Percentiles rank a stretch among this genome's conserved stretches.
Evolutionary conservation across 2,113 vertebrate species (phyloP).

Genomic region (Nettapus auritus): DNA sequence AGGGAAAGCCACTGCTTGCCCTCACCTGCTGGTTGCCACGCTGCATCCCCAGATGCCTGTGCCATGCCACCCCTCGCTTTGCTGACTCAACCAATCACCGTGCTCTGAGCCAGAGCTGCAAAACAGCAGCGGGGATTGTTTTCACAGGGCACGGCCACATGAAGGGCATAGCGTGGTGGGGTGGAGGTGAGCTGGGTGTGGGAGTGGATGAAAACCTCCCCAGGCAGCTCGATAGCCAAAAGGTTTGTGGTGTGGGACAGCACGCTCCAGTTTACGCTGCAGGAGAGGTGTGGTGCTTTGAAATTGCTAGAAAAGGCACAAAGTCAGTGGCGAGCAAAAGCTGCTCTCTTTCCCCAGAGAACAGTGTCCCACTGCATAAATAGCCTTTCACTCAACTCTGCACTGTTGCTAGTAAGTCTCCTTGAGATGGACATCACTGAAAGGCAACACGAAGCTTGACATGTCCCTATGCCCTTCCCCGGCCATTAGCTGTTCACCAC

Average conservation of each 20-base stretch:
- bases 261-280: accelerated
- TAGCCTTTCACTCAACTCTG: not conserved
- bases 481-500: not conserved
- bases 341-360: not conserved
- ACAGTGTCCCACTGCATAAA: accelerated
- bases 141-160: not conserved
- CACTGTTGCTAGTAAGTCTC: not conserved
- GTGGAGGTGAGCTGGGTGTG: not conserved
- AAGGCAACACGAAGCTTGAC: not conserved
- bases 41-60: not conserved
- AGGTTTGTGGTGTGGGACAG: not conserved
- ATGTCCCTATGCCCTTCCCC: not conserved
- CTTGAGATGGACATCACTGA: not conserved
- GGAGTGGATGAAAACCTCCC: not conserved
- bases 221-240: not conserved
- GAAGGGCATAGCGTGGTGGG: not conserved
- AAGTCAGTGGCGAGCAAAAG: not conserved
- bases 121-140: not conserved
- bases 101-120: not conserved
- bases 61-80: not conserved
- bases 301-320: not conserved
- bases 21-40: not conserved
- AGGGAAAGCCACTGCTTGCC: not conserved
- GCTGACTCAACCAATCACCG: not conserved
- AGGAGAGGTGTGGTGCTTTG: not conserved